Conservation (phyloP, 2,888 invertebrate species). For the Pachydiplax longipennis region DNA sequence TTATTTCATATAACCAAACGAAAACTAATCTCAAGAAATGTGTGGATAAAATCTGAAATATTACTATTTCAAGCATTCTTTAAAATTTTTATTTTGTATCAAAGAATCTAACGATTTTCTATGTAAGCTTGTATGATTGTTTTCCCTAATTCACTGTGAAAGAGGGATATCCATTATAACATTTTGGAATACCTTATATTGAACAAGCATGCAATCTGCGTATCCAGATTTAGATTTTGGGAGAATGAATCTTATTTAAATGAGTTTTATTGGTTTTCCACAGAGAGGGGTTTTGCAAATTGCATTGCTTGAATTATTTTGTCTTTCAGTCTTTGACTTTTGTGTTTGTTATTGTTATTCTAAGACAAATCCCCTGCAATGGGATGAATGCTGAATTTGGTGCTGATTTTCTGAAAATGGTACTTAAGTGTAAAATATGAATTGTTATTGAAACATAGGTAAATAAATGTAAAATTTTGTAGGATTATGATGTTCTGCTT, state of each 20-base stretch:
- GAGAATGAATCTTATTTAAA: neutral
- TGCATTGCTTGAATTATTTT: conserved; percentile 13
- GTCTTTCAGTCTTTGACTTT: neutral
- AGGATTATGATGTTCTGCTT: neutral
- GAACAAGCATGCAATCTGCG: conserved; percentile 4
- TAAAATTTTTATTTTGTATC: too few species aligned
- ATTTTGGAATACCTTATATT: neutral
- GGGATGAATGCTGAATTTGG: conserved; percentile 41
- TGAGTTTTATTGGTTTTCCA: neutral
- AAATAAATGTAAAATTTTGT: conserved; percentile 41
- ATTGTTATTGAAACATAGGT: conserved; percentile 20
- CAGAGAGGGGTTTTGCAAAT: neutral
- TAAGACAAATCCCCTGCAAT: conserved; percentile 1
- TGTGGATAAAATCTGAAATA: too few species aligned
- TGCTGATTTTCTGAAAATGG: conserved; percentile 45
- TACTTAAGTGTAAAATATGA: conserved; percentile 43
- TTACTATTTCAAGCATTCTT: too few species aligned
- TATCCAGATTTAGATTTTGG: neutral
- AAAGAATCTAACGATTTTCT: neutral
- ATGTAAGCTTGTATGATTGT: neutral
- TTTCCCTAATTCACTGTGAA: neutral
- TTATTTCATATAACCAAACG: too few species aligned
- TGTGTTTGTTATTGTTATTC: conserved; percentile 40
- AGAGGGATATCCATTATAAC: neutral
- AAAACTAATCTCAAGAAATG: too few species aligned